phyloP scores from a whole-genome alignment of 2,888 invertebrate genomes.

The Synergus japonicus region DNA sequence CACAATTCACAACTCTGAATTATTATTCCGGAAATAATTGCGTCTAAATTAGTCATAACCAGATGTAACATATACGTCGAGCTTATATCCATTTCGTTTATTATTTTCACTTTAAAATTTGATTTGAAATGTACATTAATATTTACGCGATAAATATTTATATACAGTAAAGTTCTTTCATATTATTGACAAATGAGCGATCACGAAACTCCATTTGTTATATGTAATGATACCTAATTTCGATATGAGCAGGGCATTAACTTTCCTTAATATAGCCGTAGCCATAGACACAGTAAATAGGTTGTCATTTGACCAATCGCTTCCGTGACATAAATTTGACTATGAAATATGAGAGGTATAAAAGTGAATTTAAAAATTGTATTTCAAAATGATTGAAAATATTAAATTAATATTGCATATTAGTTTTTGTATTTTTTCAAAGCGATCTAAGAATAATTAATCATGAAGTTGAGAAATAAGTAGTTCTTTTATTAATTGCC shows the following conservation, averaged over 20 bases:
- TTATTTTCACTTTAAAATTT: not conserved
- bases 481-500: not conserved
- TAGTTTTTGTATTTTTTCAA: not conserved
- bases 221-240: not conserved
- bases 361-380: not conserved
- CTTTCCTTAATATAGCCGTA: not conserved
- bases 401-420: not conserved
- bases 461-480: not conserved
- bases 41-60: not conserved
- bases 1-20: not conserved
- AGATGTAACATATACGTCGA: not conserved
- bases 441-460: not conserved
- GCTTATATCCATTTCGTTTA: not conserved
- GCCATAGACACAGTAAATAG: not conserved
- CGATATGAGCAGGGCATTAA: not conserved
- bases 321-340: not conserved
- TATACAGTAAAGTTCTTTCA: not conserved
- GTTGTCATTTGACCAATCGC: not conserved
- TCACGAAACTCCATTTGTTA: not conserved
- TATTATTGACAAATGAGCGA: not conserved
- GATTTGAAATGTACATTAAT: not conserved
- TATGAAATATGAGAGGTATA: not conserved
- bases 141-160: not conserved
- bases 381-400: not conserved
- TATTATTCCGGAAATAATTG: not conserved